Base-by-base conservation (phyloP, 2,113 vertebrate genomes). In the Corvus hawaiiensis region DNA sequence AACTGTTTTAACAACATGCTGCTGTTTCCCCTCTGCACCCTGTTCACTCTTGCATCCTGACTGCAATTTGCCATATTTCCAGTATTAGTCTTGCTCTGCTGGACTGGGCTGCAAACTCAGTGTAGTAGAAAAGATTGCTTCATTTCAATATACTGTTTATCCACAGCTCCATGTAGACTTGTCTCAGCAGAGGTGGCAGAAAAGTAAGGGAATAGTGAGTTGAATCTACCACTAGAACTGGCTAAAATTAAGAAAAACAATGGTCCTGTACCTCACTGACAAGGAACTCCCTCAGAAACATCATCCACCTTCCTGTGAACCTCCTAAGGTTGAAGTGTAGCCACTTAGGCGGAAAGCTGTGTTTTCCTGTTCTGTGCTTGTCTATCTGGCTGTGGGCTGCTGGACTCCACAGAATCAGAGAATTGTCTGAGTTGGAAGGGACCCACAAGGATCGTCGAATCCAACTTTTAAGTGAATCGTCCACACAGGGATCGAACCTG, bases 401-500 rank as follows among this genome's bases (percentile, higher is more conserved):
- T 63, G 39, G 69, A 35, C 33, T 33, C 19, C 48, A 39, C 10
- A 46, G 64, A 61, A 46, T 11, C 48, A 69, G 39, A 46, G 39
- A 62, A 54, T 39, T 62, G 27, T 61, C 23, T 23, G 23, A 54
- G 19, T 11, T 46, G 23, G 55, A 68, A 78, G 39, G 23, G 46
- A 54, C 12, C 10, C 16, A 24, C 16, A 7, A 39, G 33, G 27
- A 69, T 54, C 37, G 33, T 2, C 0, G 0, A 52, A 18, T 28
- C 33, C 8, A 15, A 0, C 33, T 69, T 54, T 20, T 15, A 54
- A 33, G 28, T 23, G 55, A 61, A 24, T 28, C 27, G 15, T 46
- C 33, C 63, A 28, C 9, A 22, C 4, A 39, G 33, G 18, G 46
- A 27, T 54, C 0, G 0, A 69, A 61, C 17, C 33, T 1, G 1